phyloP scores from a whole-genome alignment of 2,113 vertebrate genomes.

The Gallinago media region DNA sequence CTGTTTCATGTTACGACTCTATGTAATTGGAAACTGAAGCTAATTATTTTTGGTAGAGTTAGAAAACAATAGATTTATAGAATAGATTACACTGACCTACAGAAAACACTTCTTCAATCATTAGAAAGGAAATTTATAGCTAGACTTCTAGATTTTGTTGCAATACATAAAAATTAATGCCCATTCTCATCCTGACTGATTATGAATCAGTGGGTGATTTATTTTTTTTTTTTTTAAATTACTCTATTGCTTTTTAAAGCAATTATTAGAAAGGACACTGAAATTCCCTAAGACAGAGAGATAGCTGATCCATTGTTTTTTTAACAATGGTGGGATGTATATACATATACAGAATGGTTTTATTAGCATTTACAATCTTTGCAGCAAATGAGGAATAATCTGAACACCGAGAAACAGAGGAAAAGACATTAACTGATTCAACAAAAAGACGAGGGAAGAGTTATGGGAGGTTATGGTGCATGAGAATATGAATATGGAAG shows the following conservation, averaged over 20 bases:
- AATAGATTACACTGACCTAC: not conserved
- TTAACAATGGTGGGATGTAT: not conserved
- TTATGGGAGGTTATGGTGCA: not conserved
- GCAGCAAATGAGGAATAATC: not conserved
- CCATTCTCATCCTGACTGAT: not conserved
- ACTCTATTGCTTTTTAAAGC: not conserved
- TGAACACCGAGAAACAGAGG: not conserved
- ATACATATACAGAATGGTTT: not conserved
- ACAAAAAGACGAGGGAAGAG: not conserved
- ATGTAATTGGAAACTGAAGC: not conserved
- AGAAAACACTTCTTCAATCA: not conserved
- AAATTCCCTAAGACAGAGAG: not conserved
- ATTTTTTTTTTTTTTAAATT: not conserved
- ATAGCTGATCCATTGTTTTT: not conserved
- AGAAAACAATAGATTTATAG: not conserved
- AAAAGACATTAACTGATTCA: not conserved
- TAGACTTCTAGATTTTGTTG: not conserved
- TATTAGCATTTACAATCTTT: not conserved
- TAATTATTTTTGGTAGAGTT: not conserved
- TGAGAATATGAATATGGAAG: not conserved
- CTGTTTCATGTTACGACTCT: not conserved
- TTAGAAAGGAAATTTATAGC: not conserved
- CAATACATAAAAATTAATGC: not conserved
- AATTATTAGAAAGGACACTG: not conserved
- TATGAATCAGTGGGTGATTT: not conserved